Evolutionary conservation across 2,113 vertebrate genomes (phyloP).

Genomic region (Carollia perspicillata): DNA sequence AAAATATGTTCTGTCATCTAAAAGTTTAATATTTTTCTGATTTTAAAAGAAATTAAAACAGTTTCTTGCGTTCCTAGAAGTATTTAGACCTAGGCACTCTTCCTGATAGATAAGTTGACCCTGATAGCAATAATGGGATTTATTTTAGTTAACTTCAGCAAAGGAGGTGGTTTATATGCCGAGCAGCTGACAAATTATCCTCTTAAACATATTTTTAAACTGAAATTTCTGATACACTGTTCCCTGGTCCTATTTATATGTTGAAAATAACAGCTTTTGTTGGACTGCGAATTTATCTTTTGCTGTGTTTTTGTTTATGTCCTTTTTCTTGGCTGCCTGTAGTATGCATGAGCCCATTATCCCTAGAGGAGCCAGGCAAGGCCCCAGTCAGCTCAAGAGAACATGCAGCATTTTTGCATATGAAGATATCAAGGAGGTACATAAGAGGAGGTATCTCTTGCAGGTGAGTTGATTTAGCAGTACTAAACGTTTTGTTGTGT

Average conservation of each 20-base stretch:
- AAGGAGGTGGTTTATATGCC: background rate
- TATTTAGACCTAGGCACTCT: background rate
- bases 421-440: slow-evolving; percentile 98
- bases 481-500: background rate
- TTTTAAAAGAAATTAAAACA: background rate
- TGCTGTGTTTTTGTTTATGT: background rate
- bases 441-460: slow-evolving; percentile 96
- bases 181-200: background rate
- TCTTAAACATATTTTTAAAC: background rate
- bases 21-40: background rate
- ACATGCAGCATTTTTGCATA: slow-evolving; percentile 98
- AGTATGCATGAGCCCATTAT: slow-evolving; percentile 98
- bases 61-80: background rate
- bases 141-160: background rate
- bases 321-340: background rate
- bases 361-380: slow-evolving; percentile 94
- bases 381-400: slow-evolving; percentile 95
- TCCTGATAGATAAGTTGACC: background rate
- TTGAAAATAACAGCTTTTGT: background rate
- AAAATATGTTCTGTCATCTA: background rate
- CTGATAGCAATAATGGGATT: background rate
- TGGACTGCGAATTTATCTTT: background rate
- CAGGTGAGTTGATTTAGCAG: slow-evolving; percentile 83
- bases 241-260: background rate
- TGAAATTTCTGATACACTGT: background rate